A percentile compares a stretch with the other conserved stretches of the same genome.
Evolutionary conservation across 2,888 invertebrate species (phyloP).

Genomic region (Hartigia nigra): DNA sequence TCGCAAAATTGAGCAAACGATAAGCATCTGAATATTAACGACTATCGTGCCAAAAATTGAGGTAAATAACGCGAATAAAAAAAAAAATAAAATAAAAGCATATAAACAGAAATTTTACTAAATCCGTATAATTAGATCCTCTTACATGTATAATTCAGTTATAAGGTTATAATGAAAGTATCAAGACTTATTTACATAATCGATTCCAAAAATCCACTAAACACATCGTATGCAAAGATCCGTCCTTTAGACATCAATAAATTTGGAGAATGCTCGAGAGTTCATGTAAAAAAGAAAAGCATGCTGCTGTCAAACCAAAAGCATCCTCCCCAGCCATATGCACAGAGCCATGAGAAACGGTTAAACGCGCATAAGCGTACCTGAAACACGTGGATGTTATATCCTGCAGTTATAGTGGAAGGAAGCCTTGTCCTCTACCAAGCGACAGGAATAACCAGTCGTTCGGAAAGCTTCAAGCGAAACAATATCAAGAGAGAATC

Average conservation of each 20-base stretch:
- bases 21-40: not conserved
- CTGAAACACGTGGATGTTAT: not conserved
- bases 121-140: not conserved
- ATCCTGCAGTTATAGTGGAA: not conserved
- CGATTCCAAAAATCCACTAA: not conserved
- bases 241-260: not conserved
- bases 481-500: not conserved
- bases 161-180: not conserved
- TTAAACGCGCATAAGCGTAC: not conserved
- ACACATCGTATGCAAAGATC: not conserved
- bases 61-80: not conserved
- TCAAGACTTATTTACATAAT: not conserved
- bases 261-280: not conserved
- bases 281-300: not conserved
- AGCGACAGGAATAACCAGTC: not conserved
- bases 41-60: not conserved
- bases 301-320: not conserved
- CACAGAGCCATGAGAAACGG: not conserved
- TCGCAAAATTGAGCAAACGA: not conserved
- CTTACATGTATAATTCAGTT: not conserved
- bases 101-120: not conserved
- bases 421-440: not conserved
- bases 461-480: not conserved
- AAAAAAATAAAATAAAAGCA: not conserved
- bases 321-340: not conserved